phyloP scores from a whole-genome alignment of 1,140 invertebrate genomes.

The Drosophila fuyamai region DNA sequence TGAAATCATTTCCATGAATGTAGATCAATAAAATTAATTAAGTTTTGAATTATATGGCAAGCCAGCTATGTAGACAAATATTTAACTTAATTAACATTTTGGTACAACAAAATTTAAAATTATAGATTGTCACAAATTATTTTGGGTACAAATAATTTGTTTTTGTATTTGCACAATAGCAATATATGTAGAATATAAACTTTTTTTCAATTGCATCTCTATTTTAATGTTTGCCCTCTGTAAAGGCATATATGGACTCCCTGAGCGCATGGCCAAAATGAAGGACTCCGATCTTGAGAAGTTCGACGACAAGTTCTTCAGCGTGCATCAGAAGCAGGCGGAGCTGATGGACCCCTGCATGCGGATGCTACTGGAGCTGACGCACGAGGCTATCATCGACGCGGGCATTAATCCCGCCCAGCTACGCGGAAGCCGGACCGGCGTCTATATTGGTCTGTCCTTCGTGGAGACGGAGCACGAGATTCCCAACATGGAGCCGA shows the following conservation, averaged over 20 bases:
- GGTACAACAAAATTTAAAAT: too few relatives aligned
- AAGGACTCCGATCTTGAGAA: slow-evolving; percentile 95
- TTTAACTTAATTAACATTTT: too few relatives aligned
- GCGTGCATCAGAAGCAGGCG: slow-evolving; percentile 96
- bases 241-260: slow-evolving; percentile 90
- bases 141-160: too few relatives aligned
- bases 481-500: slow-evolving; percentile 89
- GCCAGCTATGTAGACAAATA: too few relatives aligned
- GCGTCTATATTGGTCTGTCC: slow-evolving; percentile 96
- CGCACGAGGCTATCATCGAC: slow-evolving; percentile 97
- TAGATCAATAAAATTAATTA: too few relatives aligned
- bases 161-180: too few relatives aligned
- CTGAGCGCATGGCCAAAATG: slow-evolving; percentile 94
- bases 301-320: slow-evolving; percentile 97
- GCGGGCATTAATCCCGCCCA: slow-evolving; percentile 94
- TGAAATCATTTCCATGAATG: too few relatives aligned
- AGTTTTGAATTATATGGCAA: too few relatives aligned
- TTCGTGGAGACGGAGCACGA: slow-evolving; percentile 94
- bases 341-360: slow-evolving; percentile 98
- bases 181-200: too few relatives aligned
- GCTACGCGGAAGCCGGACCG: slow-evolving; percentile 92
- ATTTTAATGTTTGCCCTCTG: background rate
- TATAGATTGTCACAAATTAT: too few relatives aligned
- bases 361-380: slow-evolving; percentile 95
- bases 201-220: too few relatives aligned